These are phyloP conservation scores for Digitonthophagus gazella DNA, from an alignment of 2,888 invertebrate species.

Conservation along the genomic window DNA sequence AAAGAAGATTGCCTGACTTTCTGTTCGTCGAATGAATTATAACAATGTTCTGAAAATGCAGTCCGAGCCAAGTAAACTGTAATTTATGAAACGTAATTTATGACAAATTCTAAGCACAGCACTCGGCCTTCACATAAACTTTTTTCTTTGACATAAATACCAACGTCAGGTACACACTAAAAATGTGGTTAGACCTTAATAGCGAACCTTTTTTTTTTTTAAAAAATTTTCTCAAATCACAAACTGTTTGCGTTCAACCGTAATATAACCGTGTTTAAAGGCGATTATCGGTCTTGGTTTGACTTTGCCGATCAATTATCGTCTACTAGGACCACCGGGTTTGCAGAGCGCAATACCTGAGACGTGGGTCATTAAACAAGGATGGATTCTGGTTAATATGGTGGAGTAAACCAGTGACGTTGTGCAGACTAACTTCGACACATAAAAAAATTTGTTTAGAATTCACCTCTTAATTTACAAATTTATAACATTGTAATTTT, in stretches of 20 bases:
- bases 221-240: background rate
- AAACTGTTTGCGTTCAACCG: background rate
- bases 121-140: slow-evolving; percentile 21
- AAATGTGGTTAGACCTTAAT: slow-evolving; percentile 25
- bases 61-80: no score
- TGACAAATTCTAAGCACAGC: slow-evolving; percentile 16
- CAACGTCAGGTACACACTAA: slow-evolving; percentile 29
- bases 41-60: no score
- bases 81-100: slow-evolving; percentile 20
- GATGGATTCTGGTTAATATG: slow-evolving; percentile 2
- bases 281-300: slow-evolving; percentile 35
- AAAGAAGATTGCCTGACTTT: no score
- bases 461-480: no score
- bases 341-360: slow-evolving; percentile 37
- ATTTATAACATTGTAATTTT: no score
- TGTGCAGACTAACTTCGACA: no score
- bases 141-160: slow-evolving; percentile 29
- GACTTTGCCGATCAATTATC: slow-evolving; percentile 38
- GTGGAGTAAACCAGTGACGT: slow-evolving; percentile 8
- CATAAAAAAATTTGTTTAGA: no score
- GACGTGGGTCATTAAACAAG: slow-evolving; percentile 18
- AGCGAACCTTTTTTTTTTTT: background rate
- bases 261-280: slow-evolving; percentile 29
- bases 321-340: slow-evolving; percentile 37
- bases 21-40: no score